These are phyloP conservation scores for Orius laevigatus DNA, from an alignment of 1,140 invertebrate species.

Conservation along the genomic window DNA sequence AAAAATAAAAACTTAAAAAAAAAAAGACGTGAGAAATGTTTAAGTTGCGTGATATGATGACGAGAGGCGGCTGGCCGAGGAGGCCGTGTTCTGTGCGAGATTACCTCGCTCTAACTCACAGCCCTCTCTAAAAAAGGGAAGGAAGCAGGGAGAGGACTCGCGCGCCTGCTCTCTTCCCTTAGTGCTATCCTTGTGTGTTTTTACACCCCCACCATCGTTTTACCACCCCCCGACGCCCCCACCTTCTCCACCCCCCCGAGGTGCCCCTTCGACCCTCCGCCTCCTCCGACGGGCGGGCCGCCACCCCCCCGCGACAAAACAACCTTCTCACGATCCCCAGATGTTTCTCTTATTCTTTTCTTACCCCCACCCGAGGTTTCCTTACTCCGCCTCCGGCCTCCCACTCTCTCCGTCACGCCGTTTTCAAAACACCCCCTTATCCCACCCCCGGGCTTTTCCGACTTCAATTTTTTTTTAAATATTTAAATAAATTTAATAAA, in stretches of 20 bases:
- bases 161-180: background rate
- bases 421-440: no score
- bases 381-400: constrained; percentile 3
- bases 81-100: constrained; percentile 2
- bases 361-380: constrained; percentile 1
- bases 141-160: constrained; percentile 1
- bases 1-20: no score
- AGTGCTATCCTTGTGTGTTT: constrained; percentile 1
- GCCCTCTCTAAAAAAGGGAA: constrained; percentile 2
- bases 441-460: background rate
- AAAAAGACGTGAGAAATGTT: no score
- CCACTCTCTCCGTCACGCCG: no score
- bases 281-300: background rate
- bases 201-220: background rate
- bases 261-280: background rate
- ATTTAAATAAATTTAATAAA: no score
- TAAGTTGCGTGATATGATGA: background rate
- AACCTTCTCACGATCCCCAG: background rate
- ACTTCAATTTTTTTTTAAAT: background rate
- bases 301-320: background rate
- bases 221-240: constrained; percentile 1
- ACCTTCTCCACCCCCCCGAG: background rate
- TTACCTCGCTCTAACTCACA: constrained; percentile 1
- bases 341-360: constrained; percentile 9
- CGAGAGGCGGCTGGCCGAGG: background rate